Base-by-base conservation (phyloP, 2,113 vertebrate genomes). In the Aegypius monachus region DNA sequence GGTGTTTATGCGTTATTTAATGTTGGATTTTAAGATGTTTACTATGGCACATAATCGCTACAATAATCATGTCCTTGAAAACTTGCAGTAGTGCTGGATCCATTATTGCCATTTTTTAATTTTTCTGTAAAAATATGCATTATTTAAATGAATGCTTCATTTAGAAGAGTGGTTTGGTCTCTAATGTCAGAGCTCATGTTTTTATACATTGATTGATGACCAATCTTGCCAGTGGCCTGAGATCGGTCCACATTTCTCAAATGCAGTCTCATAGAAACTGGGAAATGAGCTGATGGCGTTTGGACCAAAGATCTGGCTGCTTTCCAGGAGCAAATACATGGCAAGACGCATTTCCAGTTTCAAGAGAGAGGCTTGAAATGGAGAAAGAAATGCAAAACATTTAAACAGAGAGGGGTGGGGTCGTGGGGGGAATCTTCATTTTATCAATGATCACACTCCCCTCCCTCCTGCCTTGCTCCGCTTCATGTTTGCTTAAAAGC, bases 261-360 rank as follows among this genome's bases (percentile, higher is more conserved):
- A 84, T 48, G 48, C 94, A 86, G 92, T 97, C 97, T 98, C 98
- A 95, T 48, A 96, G 98, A 96, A 98, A 98, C 97, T 98, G 97
- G 93, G 95, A 98, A 98, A 92, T 94, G 89, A 97, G 81, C 90
- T 95, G 91, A 81, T 96, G 97, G 98, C 98, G 98, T 98, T 98
- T 95, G 97, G 97, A 97, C 65, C 61, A 84, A 94, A 88, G 81
- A 88, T 90, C 91, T 98, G 98, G 97, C 96, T 84, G 34, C 43
- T 56, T 86, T 98, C 97, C 98, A 98, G 93, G 56, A 94, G 62
- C 91, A 91, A 93, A 94, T 92, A 81, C 40, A 85, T 7, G 42
- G 92, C 84, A 97, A 80, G 90, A 95, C 6, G 13, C 40, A 34
- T 92, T 79, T 79, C 66, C 79, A 86, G 29, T 95, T 81, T 95